phyloP scores from a whole-genome alignment of 2,888 invertebrate species.

The Acrobasis consociella region DNA sequence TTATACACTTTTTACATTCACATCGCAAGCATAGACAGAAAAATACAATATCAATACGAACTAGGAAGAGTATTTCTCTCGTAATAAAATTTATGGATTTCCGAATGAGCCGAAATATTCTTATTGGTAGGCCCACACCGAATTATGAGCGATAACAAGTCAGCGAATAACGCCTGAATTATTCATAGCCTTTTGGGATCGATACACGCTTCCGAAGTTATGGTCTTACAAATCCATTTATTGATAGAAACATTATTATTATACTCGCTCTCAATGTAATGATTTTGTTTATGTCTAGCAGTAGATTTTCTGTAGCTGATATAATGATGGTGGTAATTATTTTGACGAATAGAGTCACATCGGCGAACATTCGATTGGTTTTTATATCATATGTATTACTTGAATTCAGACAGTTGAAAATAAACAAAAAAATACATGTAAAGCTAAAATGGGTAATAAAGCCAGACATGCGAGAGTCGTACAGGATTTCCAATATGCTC shows the following conservation, averaged over 20 bases:
- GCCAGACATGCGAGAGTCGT: too few relatives aligned
- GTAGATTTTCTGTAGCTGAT: too few relatives aligned
- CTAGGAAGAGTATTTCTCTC: slow-evolving; percentile 17
- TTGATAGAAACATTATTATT: slow-evolving; percentile 11
- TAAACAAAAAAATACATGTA: too few relatives aligned
- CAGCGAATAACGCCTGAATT: slow-evolving; percentile 41
- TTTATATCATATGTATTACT: too few relatives aligned
- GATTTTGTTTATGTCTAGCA: too few relatives aligned
- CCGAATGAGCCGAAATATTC: slow-evolving; percentile 28
- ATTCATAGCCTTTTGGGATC: slow-evolving; percentile 36
- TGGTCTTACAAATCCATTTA: background rate
- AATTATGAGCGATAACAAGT: slow-evolving; percentile 46
- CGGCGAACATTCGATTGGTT: too few relatives aligned
- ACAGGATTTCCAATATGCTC: too few relatives aligned
- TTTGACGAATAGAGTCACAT: too few relatives aligned
- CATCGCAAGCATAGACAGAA: background rate
- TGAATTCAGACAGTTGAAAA: too few relatives aligned
- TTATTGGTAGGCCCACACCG: slow-evolving; percentile 33
- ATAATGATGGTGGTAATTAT: too few relatives aligned
- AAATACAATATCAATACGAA: slow-evolving; percentile 1
- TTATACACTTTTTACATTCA: too few relatives aligned
- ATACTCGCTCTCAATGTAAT: background rate
- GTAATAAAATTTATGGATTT: slow-evolving; percentile 34
- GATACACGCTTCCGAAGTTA: slow-evolving; percentile 16
- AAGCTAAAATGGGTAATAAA: too few relatives aligned